These are phyloP conservation scores for Cepaea hortensis DNA, from an alignment of 2,888 invertebrate species.

Conservation along the genomic window DNA sequence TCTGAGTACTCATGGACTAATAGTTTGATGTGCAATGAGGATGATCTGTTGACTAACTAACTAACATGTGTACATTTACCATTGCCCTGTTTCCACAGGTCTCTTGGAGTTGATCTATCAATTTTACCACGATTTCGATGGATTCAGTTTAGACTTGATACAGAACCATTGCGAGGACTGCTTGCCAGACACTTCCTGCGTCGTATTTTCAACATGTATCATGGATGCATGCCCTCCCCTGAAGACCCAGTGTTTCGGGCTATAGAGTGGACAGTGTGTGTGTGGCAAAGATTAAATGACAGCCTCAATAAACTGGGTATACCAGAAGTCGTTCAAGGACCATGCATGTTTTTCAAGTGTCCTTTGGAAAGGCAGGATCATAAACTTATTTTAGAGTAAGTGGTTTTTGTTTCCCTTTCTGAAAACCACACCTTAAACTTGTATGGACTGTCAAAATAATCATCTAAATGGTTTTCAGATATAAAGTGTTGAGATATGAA, in stretches of 20 bases:
- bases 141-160: conserved; percentile 73
- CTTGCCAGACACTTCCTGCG: conserved; percentile 71
- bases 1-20: no score
- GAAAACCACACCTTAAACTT: no score
- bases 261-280: conserved; percentile 73
- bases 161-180: conserved; percentile 70
- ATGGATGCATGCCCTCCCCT: conserved; percentile 61
- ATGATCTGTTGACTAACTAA: no score
- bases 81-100: conserved; percentile 55
- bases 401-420: not conserved
- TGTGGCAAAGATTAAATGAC: conserved; percentile 74
- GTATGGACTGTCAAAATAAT: no score
- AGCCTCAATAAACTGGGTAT: conserved; percentile 72
- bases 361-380: conserved; percentile 69
- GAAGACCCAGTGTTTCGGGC: conserved; percentile 65
- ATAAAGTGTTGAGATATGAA: no score
- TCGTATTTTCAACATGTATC: conserved; percentile 65
- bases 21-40: no score
- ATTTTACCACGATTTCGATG: conserved; percentile 74
- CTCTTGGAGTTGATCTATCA: conserved; percentile 70
- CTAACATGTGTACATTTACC: no score
- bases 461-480: no score
- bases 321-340: conserved; percentile 72
- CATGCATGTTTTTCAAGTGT: conserved; percentile 71
- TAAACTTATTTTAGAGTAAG: conserved; percentile 67